Evolutionary conservation across 2,888 invertebrate genomes (phyloP).

Genomic region (Gari tellinella): DNA sequence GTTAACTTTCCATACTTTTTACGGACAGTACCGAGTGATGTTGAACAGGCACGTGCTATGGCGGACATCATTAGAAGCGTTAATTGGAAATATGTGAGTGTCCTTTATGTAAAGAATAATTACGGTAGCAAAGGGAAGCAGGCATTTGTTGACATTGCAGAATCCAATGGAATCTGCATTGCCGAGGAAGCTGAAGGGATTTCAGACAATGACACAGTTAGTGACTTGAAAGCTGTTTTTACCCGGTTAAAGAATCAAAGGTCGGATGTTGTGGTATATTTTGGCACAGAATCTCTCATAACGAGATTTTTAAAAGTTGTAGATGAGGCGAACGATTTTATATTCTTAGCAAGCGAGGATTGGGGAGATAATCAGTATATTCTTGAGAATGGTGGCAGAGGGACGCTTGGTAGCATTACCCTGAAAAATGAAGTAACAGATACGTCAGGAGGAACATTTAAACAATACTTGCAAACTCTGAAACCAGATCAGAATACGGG

Average conservation of each 20-base stretch:
- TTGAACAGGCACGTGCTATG: conserved; percentile 75
- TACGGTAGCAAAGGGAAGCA: conserved; percentile 77
- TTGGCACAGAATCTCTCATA: conserved; percentile 74
- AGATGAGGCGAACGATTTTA: conserved; percentile 55
- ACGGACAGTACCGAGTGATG: conserved; percentile 80
- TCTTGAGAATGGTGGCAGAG: conserved; percentile 52
- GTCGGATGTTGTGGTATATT: conserved; percentile 76
- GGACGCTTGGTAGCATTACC: conserved; percentile 70
- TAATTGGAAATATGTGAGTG: conserved; percentile 76
- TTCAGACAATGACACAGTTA: conserved; percentile 50
- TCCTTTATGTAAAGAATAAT: conserved; percentile 77
- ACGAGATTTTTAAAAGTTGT: conserved; percentile 63
- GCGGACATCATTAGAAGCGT: conserved; percentile 68
- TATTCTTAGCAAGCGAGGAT: conserved; percentile 77
- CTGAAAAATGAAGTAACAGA: conserved; percentile 60
- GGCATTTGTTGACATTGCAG: conserved; percentile 66
- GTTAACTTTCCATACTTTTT: conserved; percentile 78
- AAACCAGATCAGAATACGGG: conserved; percentile 44
- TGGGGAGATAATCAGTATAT: conserved; percentile 71
- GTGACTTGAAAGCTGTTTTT: conserved; percentile 47
- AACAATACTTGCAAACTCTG: conserved; percentile 32
- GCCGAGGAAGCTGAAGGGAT: conserved; percentile 64
- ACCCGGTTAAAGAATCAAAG: conserved; percentile 42
- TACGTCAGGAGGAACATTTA: conserved; percentile 38
- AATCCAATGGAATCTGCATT: conserved; percentile 72